Percentiles rank a stretch among this genome's conserved stretches.
Conservation (phyloP, 2,797 vertebrate species). For the Crocidura indochinensis region DNA sequence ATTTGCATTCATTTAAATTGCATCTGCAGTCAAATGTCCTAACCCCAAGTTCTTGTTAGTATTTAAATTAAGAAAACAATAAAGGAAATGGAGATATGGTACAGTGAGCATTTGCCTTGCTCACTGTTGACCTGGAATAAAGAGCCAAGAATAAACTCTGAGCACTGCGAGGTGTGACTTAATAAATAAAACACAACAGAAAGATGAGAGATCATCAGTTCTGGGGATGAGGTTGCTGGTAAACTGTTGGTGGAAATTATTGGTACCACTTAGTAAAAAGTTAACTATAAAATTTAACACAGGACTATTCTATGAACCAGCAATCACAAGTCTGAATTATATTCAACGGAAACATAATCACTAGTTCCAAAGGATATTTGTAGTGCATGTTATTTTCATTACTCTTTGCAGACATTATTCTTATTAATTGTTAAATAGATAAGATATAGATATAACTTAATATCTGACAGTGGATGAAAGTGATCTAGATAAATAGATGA, state of each 20-base stretch:
- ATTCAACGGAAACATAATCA: background rate
- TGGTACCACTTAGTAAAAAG: background rate
- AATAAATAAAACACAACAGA: too few species aligned
- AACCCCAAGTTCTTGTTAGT: constrained; percentile 24
- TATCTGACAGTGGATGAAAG: background rate
- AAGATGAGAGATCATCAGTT: background rate
- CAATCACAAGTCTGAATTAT: background rate
- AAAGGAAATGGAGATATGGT: background rate
- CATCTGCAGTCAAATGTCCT: constrained; percentile 82
- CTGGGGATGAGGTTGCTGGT: background rate
- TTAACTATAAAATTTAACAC: constrained; percentile 12
- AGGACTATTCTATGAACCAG: background rate
- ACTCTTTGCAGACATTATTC: background rate
- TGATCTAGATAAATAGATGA: too few species aligned
- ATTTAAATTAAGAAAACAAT: background rate
- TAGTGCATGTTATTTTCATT: background rate
- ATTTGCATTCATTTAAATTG: constrained; percentile 16
- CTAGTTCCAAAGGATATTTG: background rate
- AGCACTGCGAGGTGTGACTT: too few species aligned
- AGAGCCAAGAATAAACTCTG: too few species aligned
- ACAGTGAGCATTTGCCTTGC: too few species aligned
- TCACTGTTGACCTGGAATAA: too few species aligned
- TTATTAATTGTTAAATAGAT: background rate
- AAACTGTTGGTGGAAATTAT: background rate
- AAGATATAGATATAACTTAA: background rate